Conservation (phyloP, 2,888 invertebrate species). For the Xestia sexstrigata region DNA sequence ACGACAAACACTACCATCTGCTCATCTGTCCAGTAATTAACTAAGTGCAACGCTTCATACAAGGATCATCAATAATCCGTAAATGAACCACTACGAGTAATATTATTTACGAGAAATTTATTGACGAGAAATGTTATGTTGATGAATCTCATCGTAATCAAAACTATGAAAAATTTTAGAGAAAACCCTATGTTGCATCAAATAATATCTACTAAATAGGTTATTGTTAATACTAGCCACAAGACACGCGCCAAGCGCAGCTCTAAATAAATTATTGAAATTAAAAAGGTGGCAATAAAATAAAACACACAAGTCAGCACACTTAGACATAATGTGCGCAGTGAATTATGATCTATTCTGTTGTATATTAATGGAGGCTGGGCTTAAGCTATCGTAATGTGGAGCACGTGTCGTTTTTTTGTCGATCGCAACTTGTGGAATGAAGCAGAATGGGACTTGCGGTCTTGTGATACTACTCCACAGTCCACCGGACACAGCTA, state of each 20-base stretch:
- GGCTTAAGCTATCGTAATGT: conserved; percentile 61
- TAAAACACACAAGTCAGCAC: conserved; percentile 52
- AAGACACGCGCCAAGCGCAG: conserved; percentile 12
- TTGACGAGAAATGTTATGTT: not conserved
- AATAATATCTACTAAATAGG: not conserved
- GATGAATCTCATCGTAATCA: not conserved
- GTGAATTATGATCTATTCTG: conserved; percentile 61
- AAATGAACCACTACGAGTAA: not conserved
- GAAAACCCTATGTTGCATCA: not conserved
- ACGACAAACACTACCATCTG: conserved; percentile 38
- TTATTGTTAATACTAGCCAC: conserved; percentile 14
- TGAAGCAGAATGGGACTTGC: conserved; percentile 56
- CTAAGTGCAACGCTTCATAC: not conserved
- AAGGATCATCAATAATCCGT: not conserved
- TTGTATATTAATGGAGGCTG: conserved; percentile 56
- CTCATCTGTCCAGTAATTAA: not conserved
- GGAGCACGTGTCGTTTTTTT: conserved; percentile 65
- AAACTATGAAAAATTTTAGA: not conserved
- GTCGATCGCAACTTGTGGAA: conserved; percentile 55
- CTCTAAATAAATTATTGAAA: conserved; percentile 46
- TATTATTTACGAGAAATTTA: too few relatives aligned
- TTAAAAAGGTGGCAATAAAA: conserved; percentile 57
- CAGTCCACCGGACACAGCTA: conserved; percentile 56
- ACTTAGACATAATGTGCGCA: conserved; percentile 52
- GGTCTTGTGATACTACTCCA: conserved; percentile 54